Percentiles rank a stretch among this genome's conserved stretches.
Evolutionary conservation across 2,888 invertebrate species (phyloP).

Genomic region (Eudasyphora cyanicolor): DNA sequence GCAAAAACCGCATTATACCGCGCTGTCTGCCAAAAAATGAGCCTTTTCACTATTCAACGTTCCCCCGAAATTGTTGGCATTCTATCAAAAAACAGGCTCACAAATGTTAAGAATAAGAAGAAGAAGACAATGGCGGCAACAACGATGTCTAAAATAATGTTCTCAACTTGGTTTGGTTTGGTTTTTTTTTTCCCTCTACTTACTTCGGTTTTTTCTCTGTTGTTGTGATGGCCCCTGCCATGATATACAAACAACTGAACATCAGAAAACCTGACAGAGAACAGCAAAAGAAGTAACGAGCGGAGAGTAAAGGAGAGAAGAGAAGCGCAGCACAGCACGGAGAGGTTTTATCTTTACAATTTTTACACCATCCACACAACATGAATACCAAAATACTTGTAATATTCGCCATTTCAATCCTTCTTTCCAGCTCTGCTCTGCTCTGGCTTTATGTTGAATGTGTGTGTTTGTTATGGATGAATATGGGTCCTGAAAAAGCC

Average conservation of each 20-base stretch:
- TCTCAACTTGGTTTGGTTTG: constrained; percentile 5
- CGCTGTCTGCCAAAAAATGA: constrained; percentile 8
- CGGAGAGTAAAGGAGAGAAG: background rate
- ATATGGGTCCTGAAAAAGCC: background rate
- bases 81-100: background rate
- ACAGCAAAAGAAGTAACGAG: no score
- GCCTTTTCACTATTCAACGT: background rate
- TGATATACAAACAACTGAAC: background rate
- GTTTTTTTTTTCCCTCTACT: background rate
- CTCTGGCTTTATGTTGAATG: background rate
- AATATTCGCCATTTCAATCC: constrained; percentile 2
- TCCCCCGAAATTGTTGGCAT: constrained; percentile 11
- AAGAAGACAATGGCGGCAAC: constrained; percentile 4
- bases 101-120: no score
- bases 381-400: constrained; percentile 5
- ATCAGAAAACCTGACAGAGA: background rate
- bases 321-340: background rate
- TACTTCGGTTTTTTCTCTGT: no score
- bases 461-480: background rate
- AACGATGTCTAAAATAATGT: constrained; percentile 8
- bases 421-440: background rate
- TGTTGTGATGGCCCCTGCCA: no score
- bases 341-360: constrained; percentile 13
- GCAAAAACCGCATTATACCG: constrained; percentile 11
- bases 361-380: constrained; percentile 22